Evolutionary conservation across 2,888 invertebrate species (phyloP), one percentile per base, ranked within the genome.

Genomic region (Melinaea marsaeus): DNA sequence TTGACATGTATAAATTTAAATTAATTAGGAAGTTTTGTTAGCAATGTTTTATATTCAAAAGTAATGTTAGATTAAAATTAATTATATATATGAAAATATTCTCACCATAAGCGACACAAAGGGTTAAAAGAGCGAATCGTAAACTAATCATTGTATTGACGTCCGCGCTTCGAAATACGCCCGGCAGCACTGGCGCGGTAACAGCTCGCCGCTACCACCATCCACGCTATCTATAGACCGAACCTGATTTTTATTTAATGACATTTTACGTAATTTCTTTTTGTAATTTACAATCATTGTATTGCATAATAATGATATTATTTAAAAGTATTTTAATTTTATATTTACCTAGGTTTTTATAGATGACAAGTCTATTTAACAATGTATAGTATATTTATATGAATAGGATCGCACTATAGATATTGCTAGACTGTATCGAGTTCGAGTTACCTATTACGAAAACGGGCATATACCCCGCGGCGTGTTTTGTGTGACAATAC

Each of bases 71-170:
- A 11, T 33, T 33, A 62, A 59, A 55, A 58, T 57, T 11, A 58
- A 37, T 37, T 56, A 48, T 55, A 56, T 56, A 37, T 59, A 1
- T 47, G 9, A 42, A 42, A 42, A 42, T 42, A 55, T 58, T 78
- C 88, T 89, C 74, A 90, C 90, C 90, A 69, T 76, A 81, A 64
- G 87, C 84, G 64, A 88, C 67, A 81, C 83, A 85, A 75, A 84
- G 81, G 72, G 83, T 74, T 59, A 86, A 73, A 71, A 80, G 74
- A 75, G 79, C 80, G 76, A 84, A 76, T 72, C 78, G 79, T 78
- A 75, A 87, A 86, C 87, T 83, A 74, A 67, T 80, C 86, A 84
- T 89, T 71, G 65, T 63, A 63, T 69, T 75, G 79, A 88, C 89
- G 90, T 89, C 86, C 86, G 79, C 77, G 80, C 85, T 81, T 78